These are phyloP conservation scores for Plestiodon gilberti DNA, from an alignment of 2,113 vertebrate species.

Conservation along the genomic window DNA sequence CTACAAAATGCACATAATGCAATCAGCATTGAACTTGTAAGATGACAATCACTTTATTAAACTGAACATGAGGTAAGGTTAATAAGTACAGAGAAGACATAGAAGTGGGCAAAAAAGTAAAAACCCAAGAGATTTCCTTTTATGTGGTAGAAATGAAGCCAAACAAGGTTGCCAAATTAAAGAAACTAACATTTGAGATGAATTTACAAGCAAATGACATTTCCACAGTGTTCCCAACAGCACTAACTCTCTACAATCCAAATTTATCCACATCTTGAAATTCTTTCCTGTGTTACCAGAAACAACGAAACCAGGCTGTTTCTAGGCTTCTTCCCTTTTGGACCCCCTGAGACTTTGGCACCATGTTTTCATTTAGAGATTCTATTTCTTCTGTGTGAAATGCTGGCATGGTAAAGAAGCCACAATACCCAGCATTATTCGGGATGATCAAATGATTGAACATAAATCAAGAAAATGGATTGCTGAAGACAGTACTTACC, in stretches of 20 bases:
- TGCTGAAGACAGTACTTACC: constrained; percentile 76
- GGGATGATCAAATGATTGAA: constrained; percentile 34
- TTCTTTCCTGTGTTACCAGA: not conserved
- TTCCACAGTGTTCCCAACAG: constrained; percentile 46
- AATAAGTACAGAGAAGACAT: constrained; percentile 16
- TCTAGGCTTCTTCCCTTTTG: not conserved
- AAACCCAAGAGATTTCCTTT: constrained; percentile 19
- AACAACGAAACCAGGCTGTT: not conserved
- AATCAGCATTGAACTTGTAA: not conserved
- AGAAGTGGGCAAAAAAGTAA: constrained; percentile 41
- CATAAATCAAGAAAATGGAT: constrained; percentile 35
- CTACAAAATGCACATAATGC: not conserved
- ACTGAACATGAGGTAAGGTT: not conserved
- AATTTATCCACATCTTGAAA: constrained; percentile 31
- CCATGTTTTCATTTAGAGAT: not conserved
- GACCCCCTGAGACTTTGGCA: not conserved
- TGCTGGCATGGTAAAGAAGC: not conserved
- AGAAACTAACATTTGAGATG: constrained; percentile 49
- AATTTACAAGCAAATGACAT: constrained; percentile 35
- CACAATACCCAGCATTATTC: not conserved
- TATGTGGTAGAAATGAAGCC: not conserved
- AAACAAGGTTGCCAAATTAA: not conserved
- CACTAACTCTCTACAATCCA: constrained; percentile 24
- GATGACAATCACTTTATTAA: not conserved
- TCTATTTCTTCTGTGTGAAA: not conserved